Percentiles rank a stretch among this genome's conserved stretches.
phyloP scores from a whole-genome alignment of 2,113 vertebrate genomes.

The Passer montanus region DNA sequence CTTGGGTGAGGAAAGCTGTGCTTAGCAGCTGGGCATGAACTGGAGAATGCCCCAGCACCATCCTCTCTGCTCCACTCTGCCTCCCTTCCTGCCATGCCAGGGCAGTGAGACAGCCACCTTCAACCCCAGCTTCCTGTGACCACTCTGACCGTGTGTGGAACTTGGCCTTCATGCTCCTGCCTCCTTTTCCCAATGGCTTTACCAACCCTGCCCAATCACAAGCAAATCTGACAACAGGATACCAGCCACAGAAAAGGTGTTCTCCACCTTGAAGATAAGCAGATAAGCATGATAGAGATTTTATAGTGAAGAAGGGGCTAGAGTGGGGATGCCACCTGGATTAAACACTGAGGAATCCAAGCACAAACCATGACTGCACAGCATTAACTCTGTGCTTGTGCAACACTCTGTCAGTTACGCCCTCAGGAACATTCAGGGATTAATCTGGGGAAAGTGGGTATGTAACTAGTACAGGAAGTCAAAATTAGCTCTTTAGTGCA shows the following conservation, averaged over 20 bases:
- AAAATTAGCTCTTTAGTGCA: not conserved
- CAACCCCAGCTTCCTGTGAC: not conserved
- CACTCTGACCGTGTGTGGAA: accelerated
- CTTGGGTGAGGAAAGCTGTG: not conserved
- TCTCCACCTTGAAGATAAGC: not conserved
- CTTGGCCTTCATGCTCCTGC: not conserved
- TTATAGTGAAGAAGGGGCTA: not conserved
- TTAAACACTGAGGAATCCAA: not conserved
- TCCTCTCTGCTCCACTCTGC: not conserved
- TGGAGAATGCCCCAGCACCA: not conserved
- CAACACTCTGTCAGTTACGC: not conserved
- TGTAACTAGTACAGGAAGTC: not conserved
- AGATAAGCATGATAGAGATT: not conserved
- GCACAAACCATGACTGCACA: not conserved
- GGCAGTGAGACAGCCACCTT: not conserved
- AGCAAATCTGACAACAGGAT: not conserved
- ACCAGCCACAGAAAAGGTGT: not conserved
- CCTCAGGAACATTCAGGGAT: accelerated
- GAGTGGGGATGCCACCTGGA: not conserved
- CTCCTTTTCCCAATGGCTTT: not conserved
- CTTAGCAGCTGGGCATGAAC: not conserved
- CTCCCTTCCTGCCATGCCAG: not conserved
- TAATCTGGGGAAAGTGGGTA: not conserved
- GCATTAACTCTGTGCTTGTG: not conserved
- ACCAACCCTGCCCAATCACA: not conserved